Percentiles rank a stretch among this genome's conserved stretches.
phyloP scores from a whole-genome alignment of 2,113 vertebrate genomes.

The Ophiodon elongatus region DNA sequence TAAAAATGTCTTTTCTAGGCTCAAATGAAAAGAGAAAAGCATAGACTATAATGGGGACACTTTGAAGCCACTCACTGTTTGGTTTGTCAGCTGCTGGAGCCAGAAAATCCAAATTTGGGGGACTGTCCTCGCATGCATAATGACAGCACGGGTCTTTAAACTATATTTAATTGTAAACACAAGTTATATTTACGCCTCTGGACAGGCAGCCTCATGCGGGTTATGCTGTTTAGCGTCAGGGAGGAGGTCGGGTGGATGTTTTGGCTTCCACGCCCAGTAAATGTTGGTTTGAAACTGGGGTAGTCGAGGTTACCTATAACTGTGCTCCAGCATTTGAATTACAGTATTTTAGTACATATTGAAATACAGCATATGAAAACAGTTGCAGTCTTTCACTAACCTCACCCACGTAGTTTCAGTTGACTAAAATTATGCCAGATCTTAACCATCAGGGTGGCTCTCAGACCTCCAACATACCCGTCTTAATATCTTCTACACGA shows the following conservation, averaged over 20 bases:
- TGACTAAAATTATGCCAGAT: not conserved
- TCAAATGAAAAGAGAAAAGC: not conserved
- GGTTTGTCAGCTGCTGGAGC: not conserved
- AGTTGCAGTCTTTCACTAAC: not conserved
- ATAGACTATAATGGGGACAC: too few species aligned
- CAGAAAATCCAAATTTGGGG: not conserved
- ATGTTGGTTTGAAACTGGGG: not conserved
- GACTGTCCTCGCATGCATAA: not conserved
- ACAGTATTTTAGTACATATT: not conserved
- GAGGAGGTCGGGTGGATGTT: not conserved
- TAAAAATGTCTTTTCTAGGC: not conserved
- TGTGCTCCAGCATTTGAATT: not conserved
- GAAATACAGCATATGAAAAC: not conserved
- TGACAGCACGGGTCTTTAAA: not conserved
- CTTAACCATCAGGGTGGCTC: not conserved
- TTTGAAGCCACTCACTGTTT: not conserved
- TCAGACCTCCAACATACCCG: not conserved
- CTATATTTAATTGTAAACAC: conserved; percentile 1
- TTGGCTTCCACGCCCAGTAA: not conserved
- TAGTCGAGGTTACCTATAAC: not conserved
- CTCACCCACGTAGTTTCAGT: not conserved
- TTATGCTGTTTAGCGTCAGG: not conserved
- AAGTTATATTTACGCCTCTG: not conserved
- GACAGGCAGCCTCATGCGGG: not conserved
- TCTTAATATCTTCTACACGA: not conserved